Evolutionary conservation across 2,797 vertebrate genomes (phyloP), one percentile per base, ranked within the genome.

Genomic region (Cercopithecus diana): DNA sequence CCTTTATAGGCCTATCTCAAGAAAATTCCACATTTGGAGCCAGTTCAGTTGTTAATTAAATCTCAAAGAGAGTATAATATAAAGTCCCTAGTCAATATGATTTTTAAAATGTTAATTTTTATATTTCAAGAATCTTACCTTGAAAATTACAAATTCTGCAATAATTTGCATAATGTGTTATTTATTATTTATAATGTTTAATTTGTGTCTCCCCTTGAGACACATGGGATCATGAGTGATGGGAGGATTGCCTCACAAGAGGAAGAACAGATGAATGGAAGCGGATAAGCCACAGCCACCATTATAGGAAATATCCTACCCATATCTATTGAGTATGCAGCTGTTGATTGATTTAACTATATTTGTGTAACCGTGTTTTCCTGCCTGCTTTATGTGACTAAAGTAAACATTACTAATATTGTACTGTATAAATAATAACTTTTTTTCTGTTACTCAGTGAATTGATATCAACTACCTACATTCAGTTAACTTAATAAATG

Each of bases 11-110:
- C 17, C 36, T 22, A 9, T 4, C n/a, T 96, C 28, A 80, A 91
- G 45, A 90, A 90, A 58, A 94, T 39, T 33, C 12, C 48, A 86
- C 41, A 45, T 87, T 8, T 90, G 72, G 52, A 83, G 14, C 58
- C 22, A 58, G 3, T 64, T 90, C 52, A 73, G 22, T 79, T 90
- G 22, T 82, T 75, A 77, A 57, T 36, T 8, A 28, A n/a, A 87
- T 87, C 43, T 83, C 70, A 73, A 20, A 48, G 12, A 57, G 30
- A 48, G 19, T 43, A 4, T 50, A 22, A 41, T 22, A n/a, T 50
- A 77, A 84, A 83, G 30, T 88, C 28, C 26, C 28, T 48, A 33
- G 28, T 24, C 72, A 83, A 67, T 26, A n/a, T 90, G 45, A 41
- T 84, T 87, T 87, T 14, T 39, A 36, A 30, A 61, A 58, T 79